Base-by-base conservation (phyloP, 2,888 invertebrate species). In the Mystacides longicornis region DNA sequence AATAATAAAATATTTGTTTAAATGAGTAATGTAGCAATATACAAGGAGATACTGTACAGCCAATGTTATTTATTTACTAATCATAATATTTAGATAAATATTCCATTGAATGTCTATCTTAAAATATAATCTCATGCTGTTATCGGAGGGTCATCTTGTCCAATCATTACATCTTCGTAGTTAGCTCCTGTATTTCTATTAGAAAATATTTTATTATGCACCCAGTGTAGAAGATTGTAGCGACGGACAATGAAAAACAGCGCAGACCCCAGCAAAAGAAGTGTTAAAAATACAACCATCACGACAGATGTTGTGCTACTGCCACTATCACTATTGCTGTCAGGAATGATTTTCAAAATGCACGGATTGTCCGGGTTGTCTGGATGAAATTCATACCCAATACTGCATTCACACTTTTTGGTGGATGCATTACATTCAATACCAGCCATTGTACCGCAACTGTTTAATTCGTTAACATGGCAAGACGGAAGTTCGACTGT, bases 151-250 rank as follows among this genome's bases (percentile, higher is more conserved):
- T 77, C 77, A 54, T 77, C 77, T 54, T 76, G 75, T 2, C 77
- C 77, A 45, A 77, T 77, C 77, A 77, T 77, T n/a, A 78, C 77
- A 63, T 78, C 77, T 64, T 78, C 77, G 33, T 77, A 78, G 69
- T 74, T 73, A 1, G 74, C 68, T 64, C 76, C 72, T 60, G 71
- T 71, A 60, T 70, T 71, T 61, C 75, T 69, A 59, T 73, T 68
- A 16, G 66, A 62, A 57, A 71, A 70, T 46, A 77, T 71, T 61
- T 70, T 75, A 60, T 75, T 71, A 23, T 69, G 67, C 49, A 71
- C 62, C 63, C 74, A 74, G 50, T 74, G 71, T 42, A 75, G 64
- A 63, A 77, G 66, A 65, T 75, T 71, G 63, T 77, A 77, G 64
- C 73, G 74, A 62, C 71, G 74, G 63, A 74, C 66, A 27, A 75